Evolutionary conservation across 1,140 invertebrate species (phyloP).

Genomic region (Aphidius ervi): DNA sequence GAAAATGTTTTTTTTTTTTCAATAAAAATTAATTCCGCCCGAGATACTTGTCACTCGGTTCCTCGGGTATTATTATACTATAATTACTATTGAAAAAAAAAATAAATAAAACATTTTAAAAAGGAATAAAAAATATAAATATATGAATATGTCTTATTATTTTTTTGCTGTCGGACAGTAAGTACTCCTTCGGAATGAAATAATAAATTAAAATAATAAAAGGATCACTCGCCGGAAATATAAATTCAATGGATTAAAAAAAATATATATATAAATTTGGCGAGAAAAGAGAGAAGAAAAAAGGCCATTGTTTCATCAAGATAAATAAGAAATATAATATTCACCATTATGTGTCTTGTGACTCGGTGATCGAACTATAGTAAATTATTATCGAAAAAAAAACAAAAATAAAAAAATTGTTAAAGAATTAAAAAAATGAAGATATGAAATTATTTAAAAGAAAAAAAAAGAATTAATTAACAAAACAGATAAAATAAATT

Average conservation of each 20-base stretch:
- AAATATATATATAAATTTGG: neutral
- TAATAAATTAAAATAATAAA: neutral
- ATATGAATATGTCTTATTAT: neutral
- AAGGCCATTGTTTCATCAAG: conserved; percentile 1
- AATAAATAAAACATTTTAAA: neutral
- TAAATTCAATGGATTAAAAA: neutral
- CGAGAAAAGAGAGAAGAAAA: conserved; percentile 4
- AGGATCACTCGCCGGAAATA: neutral
- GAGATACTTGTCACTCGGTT: conserved; percentile 4
- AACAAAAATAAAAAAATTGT: conserved; percentile 15
- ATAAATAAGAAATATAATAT: conserved; percentile 21
- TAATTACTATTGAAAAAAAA: too few relatives aligned
- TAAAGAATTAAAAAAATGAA: neutral
- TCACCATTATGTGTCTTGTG: conserved; percentile 29
- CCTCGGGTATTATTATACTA: conserved; percentile 1
- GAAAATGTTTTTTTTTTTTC: conserved; percentile 4
- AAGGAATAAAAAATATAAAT: too few relatives aligned
- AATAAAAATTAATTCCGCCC: conserved; percentile 6
- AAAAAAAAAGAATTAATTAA: too few relatives aligned
- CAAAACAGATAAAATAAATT: neutral
- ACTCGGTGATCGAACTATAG: conserved; percentile 27
- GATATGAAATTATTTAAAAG: conserved; percentile 3
- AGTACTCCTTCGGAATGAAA: conserved; percentile 6
- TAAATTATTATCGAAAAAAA: conserved; percentile 20
- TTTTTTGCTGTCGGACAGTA: neutral